A percentile compares a stretch with the other conserved stretches of the same genome.
These are phyloP conservation scores for Buteo buteo DNA, from an alignment of 2,113 vertebrate species.

Conservation along the genomic window DNA sequence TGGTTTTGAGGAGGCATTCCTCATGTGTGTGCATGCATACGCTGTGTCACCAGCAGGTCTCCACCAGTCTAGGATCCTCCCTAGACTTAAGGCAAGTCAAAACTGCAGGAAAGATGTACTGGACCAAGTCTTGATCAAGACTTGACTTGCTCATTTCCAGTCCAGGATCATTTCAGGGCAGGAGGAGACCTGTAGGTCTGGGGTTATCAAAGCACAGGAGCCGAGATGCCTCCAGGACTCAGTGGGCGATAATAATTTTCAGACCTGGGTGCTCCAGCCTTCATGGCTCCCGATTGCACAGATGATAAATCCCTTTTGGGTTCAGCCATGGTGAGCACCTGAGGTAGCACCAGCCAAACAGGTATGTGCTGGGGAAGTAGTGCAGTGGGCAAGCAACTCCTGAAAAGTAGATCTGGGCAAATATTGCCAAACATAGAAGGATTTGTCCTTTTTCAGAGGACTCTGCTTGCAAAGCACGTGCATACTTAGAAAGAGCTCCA, in stretches of 20 bases:
- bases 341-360: neutral
- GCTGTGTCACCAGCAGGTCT: neutral
- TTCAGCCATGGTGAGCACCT: neutral
- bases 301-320: neutral
- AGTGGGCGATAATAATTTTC: neutral
- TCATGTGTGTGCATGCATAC: neutral
- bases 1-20: neutral
- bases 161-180: neutral
- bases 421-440: neutral
- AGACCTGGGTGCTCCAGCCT: neutral
- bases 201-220: neutral
- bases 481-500: neutral
- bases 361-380: neutral
- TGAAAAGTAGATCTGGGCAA: neutral
- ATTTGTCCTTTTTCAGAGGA: neutral
- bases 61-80: neutral
- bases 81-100: neutral
- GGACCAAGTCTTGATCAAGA: neutral
- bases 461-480: neutral
- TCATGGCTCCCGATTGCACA: neutral
- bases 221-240: neutral
- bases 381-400: neutral
- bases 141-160: neutral
- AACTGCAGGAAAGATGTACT: neutral
- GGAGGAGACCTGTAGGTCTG: neutral